These are phyloP conservation scores for Cephus spinipes DNA, from an alignment of 2,888 invertebrate species.

Conservation along the genomic window DNA sequence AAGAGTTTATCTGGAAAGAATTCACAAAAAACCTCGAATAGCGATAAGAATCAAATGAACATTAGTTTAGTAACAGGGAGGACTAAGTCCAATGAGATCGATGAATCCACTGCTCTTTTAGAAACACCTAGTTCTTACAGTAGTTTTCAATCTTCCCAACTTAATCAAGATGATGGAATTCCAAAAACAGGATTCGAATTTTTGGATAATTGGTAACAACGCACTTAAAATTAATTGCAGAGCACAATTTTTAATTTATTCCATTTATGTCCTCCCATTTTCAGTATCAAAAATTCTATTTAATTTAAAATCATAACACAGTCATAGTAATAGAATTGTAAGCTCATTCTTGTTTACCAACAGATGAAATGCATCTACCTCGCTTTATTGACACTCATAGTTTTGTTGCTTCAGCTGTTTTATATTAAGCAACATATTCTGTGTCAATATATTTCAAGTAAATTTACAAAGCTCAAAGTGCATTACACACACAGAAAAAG, in stretches of 20 bases:
- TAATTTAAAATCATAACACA: not conserved
- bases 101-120: slow-evolving; percentile 56
- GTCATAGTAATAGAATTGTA: not conserved
- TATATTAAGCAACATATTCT: not conserved
- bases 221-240: not conserved
- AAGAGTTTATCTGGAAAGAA: slow-evolving; percentile 30
- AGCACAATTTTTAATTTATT: not conserved
- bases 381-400: not conserved
- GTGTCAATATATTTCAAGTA: not conserved
- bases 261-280: not conserved
- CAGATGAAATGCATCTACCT: not conserved
- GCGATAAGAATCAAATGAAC: slow-evolving; percentile 51
- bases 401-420: not conserved
- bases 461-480: not conserved
- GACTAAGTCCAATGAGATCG: slow-evolving; percentile 53
- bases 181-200: slow-evolving; percentile 72
- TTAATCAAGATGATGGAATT: slow-evolving; percentile 62
- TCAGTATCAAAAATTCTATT: not conserved
- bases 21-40: slow-evolving; percentile 28
- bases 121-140: slow-evolving; percentile 62
- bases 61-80: slow-evolving; percentile 49
- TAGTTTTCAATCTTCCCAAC: slow-evolving; percentile 57
- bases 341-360: not conserved
- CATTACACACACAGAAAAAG: not conserved
- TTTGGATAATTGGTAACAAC: slow-evolving; percentile 69